Base-by-base conservation (phyloP, 2,113 vertebrate species). In the Formicarius rufipectus region DNA sequence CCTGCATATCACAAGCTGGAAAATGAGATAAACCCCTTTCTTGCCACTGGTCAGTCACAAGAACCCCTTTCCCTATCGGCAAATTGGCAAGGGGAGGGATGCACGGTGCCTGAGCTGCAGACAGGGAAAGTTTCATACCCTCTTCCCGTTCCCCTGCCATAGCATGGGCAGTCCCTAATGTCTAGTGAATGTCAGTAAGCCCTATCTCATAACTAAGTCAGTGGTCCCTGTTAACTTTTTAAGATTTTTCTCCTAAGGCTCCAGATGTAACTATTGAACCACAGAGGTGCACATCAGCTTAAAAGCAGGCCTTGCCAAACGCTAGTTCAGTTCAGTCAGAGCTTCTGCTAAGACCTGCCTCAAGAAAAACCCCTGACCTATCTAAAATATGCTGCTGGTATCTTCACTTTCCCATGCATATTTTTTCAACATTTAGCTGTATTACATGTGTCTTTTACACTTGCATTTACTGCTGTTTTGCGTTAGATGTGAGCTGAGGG, bases 11-110 rank as follows among this genome's bases (percentile, higher is more conserved):
- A 77, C 1, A 4, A 68, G 53, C 47, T 23, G 28, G 30, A 86
- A 60, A 25, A 76, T 52, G 35, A 82, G 28, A 31, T 20, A 60
- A 71, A 22, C 9, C 27, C 7, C n/a, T 76, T 52, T 49, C 35
- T 62, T 75, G 47, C 19, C 50, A 42, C 22, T 0, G 3, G 31
- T 13, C 0, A 0, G 37, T 60, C 21, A 23, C 45, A 67, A 30
- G 58, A 25, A 72, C 11, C 6, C n/a, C 5, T 24, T 19, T 37
- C 31, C n/a, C 44, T 22, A 4, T 22, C 33, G 50, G 31, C n/a
- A 27, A 49, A 47, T 59, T 6, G 33, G 23, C 31, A 72, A 27
- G 14, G n/a, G 19, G 45, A 28, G 20, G 39, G 45, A 55, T 21
- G 14, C 23, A 30, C 3, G 17, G 27, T 42, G 27, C n/a, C 64